Conservation (phyloP, 1,140 invertebrate genomes). For the Conus ventricosus region DNA sequence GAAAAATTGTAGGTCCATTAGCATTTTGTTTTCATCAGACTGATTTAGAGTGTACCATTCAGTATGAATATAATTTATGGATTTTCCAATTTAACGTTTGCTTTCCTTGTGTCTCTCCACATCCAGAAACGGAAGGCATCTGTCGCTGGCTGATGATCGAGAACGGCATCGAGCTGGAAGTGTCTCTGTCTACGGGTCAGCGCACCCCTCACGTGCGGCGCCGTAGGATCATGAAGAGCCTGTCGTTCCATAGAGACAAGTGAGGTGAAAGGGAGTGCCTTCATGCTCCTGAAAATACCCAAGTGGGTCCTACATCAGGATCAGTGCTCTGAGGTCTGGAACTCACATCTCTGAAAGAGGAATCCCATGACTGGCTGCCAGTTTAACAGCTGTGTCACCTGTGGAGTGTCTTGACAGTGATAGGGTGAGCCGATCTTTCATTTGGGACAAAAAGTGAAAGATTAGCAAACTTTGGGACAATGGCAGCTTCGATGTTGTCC, state of each 20-base stretch:
- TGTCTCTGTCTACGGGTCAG: slow-evolving; percentile 38
- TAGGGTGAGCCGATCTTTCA: no score
- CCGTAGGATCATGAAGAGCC: slow-evolving; percentile 39
- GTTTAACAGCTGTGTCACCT: no score
- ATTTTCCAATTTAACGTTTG: no score
- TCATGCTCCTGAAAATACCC: background rate
- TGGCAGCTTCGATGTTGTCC: no score
- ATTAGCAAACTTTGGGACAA: no score
- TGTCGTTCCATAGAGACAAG: slow-evolving; percentile 48
- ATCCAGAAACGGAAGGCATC: slow-evolving; percentile 22
- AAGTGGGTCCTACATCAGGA: background rate
- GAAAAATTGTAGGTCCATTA: no score
- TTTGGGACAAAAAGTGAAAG: no score
- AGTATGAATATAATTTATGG: no score
- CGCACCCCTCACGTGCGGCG: slow-evolving; percentile 21
- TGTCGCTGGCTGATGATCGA: slow-evolving; percentile 40
- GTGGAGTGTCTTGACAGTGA: no score
- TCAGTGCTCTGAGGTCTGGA: background rate
- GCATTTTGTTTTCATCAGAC: no score
- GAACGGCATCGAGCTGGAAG: slow-evolving; percentile 43
- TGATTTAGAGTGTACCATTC: no score
- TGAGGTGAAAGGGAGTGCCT: background rate
- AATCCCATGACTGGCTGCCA: no score
- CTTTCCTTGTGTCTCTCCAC: background rate
- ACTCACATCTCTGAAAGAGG: background rate